Base-by-base conservation (phyloP, 2,888 invertebrate genomes). In the Plagodis dolabraria region DNA sequence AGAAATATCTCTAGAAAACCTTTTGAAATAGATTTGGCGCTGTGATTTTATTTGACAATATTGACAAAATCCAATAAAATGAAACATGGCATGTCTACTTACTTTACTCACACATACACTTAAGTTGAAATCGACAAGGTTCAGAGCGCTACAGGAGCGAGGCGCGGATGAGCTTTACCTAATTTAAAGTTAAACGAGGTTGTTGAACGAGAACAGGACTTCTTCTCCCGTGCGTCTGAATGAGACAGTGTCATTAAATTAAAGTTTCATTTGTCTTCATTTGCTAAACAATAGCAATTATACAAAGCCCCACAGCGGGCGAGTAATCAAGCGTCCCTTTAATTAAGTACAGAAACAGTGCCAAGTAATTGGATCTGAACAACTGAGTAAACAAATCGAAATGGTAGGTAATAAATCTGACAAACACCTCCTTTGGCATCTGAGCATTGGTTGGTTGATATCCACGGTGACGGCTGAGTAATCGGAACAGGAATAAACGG, bases 271-370 rank as follows among this genome's bases (percentile, higher is more conserved):
- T 92, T 92, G 92, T 92, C 92, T 92, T 91, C 91, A 92, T 92
- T 92, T 92, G 90, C 92, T 92, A 92, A 92, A 92, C 92, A 92
- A 92, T 91, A 92, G 92, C 92, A 92, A 92, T 92, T 92, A 92
- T 91, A 92, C 90, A 91, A 89, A 90, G 90, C 89, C 89, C 90
- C 91, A 84, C 87, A 88, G 92, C 91, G 89, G 92, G 89, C 87
- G 89, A 89, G 92, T 92, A 92, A 92, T 92, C 92, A 92, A 91
- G 86, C 92, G 92, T 90, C 92, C 92, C 92, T 92, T 91, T 92
- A 92, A 92, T 92, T 92, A 92, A 92, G 92, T 90, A 92, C 92
- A 92, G 92, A 90, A 92, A 90, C 91, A 90, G 92, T 91, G 89
- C 87, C 92, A 91, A 92, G 92, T 92, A 92, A 92, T 92, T 92